phyloP scores from a whole-genome alignment of 2,797 vertebrate species.

The Microctenopoma lineatum region DNA sequence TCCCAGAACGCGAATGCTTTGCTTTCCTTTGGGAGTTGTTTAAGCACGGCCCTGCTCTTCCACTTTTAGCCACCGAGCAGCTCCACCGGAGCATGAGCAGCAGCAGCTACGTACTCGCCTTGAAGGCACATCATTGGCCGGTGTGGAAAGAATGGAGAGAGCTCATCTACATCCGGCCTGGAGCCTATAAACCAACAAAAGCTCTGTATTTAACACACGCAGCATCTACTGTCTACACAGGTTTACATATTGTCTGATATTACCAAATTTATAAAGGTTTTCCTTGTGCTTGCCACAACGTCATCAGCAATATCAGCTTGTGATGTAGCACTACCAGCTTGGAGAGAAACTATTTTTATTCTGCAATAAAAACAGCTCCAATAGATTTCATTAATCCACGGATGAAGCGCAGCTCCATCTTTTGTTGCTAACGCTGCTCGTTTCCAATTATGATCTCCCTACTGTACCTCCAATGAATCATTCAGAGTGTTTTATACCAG shows the following conservation, averaged over 20 bases:
- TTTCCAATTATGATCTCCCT: conserved; percentile 4
- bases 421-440: conserved; percentile 5
- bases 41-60: conserved; percentile 43
- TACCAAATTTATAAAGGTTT: not conserved
- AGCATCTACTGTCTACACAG: conserved; percentile 5
- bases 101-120: conserved; percentile 64
- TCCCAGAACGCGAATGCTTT: conserved; percentile 35
- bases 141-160: conserved; percentile 33
- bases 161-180: conserved; percentile 36
- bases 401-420: not conserved
- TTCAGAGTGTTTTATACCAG: not conserved
- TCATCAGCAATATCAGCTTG: conserved; percentile 4
- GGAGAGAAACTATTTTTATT: not conserved
- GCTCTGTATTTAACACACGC: conserved; percentile 20
- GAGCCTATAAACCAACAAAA: conserved; percentile 13
- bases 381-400: conserved; percentile 15
- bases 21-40: conserved; percentile 64
- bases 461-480: not conserved
- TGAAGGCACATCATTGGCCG: conserved; percentile 46
- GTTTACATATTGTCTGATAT: conserved; percentile 1
- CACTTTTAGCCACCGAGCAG: conserved; percentile 61
- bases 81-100: conserved; percentile 70
- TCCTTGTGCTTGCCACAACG: not conserved
- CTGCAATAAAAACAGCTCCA: conserved; percentile 3
- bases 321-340: conserved; percentile 6